These are phyloP conservation scores for Druon quercuslanigerum DNA, from an alignment of 1,140 invertebrate genomes.

Conservation along the genomic window DNA sequence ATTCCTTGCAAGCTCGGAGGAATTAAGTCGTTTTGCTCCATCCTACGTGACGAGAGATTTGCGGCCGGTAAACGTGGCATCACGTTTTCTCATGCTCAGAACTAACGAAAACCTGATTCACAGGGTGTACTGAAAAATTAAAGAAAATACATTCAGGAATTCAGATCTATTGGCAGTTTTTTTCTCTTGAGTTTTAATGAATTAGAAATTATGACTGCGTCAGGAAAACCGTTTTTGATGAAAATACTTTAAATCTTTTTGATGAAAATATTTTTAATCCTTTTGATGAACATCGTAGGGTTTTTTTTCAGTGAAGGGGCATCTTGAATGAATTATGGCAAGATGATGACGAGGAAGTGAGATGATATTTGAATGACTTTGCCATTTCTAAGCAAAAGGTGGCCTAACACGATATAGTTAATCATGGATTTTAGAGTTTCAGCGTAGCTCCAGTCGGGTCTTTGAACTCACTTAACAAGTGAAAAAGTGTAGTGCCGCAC, in stretches of 20 bases:
- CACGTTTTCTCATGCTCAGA: constrained; percentile 7
- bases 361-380: constrained; percentile 23
- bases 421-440: constrained; percentile 18
- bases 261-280: too few species aligned
- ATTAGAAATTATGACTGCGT: too few species aligned
- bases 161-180: not conserved
- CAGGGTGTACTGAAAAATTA: not conserved
- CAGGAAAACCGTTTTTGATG: too few species aligned
- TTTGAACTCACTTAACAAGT: not conserved
- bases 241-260: too few species aligned
- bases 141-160: not conserved
- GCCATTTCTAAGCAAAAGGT: not conserved
- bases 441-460: not conserved
- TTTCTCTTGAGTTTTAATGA: too few species aligned
- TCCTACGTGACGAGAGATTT: constrained; percentile 63
- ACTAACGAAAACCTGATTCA: constrained; percentile 3
- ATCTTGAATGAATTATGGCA: not conserved
- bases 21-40: constrained; percentile 62
- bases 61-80: constrained; percentile 32
- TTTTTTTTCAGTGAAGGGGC: not conserved
- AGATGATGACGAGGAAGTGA: constrained; percentile 5
- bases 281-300: too few species aligned
- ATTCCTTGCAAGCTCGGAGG: constrained; percentile 66
- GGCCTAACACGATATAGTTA: not conserved
- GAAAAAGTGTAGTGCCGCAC: not conserved